Evolutionary conservation across 53 echinoderm and acorn worm species (phyloP).

Genomic region (Echinometra lucunter): DNA sequence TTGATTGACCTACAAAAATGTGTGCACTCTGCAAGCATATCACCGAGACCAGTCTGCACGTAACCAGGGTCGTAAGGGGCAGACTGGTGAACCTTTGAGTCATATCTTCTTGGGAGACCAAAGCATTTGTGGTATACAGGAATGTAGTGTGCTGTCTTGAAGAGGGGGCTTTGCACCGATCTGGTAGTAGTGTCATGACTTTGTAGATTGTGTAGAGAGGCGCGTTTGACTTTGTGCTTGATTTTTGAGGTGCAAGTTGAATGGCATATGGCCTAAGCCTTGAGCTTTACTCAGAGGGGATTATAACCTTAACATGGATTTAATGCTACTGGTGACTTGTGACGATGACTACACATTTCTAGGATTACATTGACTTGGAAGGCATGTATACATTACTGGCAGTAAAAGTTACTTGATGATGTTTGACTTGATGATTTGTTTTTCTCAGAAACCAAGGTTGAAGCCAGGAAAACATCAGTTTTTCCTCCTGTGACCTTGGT

Average conservation of each 20-base stretch:
- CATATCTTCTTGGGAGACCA: background rate
- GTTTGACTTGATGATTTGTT: background rate
- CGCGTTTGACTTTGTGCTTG: slow-evolving; percentile 13
- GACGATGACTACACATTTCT: slow-evolving; percentile 1
- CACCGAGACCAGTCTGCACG: slow-evolving; percentile 36
- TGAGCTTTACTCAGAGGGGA: background rate
- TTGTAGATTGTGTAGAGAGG: slow-evolving; percentile 19
- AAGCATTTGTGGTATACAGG: background rate
- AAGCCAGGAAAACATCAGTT: background rate
- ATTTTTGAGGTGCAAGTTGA: slow-evolving; percentile 24
- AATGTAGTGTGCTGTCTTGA: background rate
- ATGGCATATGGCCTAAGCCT: slow-evolving; percentile 55
- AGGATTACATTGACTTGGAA: background rate
- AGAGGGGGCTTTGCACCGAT: slow-evolving; percentile 30
- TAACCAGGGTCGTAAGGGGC: slow-evolving; percentile 48
- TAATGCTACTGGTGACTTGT: background rate
- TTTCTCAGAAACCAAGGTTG: too few relatives aligned
- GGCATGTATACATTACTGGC: slow-evolving; percentile 17
- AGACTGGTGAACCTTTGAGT: slow-evolving; percentile 14
- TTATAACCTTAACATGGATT: slow-evolving; percentile 38
- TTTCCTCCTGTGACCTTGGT: background rate
- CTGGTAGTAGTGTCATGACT: slow-evolving; percentile 48
- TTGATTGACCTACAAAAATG: slow-evolving; percentile 43
- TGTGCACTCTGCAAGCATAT: background rate
- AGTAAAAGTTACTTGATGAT: background rate